Conservation (phyloP, 1,140 invertebrate species). For the Kradibia gibbosae region DNA sequence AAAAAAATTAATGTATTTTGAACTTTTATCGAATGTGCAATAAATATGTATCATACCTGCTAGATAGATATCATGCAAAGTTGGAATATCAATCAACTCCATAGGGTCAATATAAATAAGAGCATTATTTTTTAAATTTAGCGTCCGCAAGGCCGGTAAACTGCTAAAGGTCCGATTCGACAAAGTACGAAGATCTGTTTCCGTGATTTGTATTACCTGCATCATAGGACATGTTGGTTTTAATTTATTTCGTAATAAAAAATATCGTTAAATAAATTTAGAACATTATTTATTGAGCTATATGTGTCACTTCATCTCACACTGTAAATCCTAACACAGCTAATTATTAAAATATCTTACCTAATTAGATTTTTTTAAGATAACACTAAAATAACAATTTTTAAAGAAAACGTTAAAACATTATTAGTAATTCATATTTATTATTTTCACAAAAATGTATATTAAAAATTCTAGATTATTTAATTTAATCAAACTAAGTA, state of each 20-base stretch:
- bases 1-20: too few relatives aligned
- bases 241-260: slow-evolving; percentile 18
- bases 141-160: slow-evolving; percentile 18
- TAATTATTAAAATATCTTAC: too few relatives aligned
- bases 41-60: slow-evolving; percentile 53
- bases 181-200: slow-evolving; percentile 13
- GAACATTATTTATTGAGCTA: slow-evolving; percentile 15
- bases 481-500: too few relatives aligned
- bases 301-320: too few relatives aligned
- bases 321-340: too few relatives aligned
- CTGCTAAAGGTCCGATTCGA: slow-evolving; percentile 10
- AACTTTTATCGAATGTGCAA: too few relatives aligned
- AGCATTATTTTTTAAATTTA: slow-evolving; percentile 73
- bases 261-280: not conserved
- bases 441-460: too few relatives aligned
- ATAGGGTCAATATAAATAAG: slow-evolving; percentile 65
- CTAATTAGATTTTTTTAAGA: too few relatives aligned
- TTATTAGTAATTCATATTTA: too few relatives aligned
- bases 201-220: slow-evolving; percentile 36
- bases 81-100: slow-evolving; percentile 58
- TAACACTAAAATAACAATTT: too few relatives aligned
- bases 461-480: too few relatives aligned
- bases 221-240: slow-evolving; percentile 13
- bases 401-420: too few relatives aligned
- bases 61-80: slow-evolving; percentile 67